These are phyloP conservation scores for Anticlea derivata DNA, from an alignment of 2,888 invertebrate species.

Conservation along the genomic window DNA sequence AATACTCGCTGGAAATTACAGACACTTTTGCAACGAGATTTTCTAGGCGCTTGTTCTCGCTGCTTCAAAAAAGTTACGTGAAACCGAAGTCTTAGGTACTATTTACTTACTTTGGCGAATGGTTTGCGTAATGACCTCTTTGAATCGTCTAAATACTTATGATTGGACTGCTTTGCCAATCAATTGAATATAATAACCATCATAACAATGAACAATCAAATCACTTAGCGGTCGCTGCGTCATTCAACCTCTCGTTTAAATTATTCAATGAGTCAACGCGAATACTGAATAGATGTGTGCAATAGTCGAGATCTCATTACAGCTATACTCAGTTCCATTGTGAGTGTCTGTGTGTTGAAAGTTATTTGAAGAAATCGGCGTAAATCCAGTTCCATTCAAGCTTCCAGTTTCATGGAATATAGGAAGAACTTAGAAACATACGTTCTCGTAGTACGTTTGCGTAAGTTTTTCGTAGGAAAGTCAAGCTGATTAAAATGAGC, in stretches of 20 bases:
- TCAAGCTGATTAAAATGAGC: too few relatives aligned
- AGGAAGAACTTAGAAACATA: too few relatives aligned
- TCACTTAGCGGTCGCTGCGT: constrained; percentile 43
- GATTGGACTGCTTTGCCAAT: constrained; percentile 23
- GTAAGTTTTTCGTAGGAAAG: too few relatives aligned
- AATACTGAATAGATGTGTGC: constrained; percentile 24
- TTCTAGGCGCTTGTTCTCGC: too few relatives aligned
- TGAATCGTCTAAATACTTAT: constrained; percentile 21
- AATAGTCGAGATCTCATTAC: constrained; percentile 31
- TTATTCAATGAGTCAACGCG: constrained; percentile 46
- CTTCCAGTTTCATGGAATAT: too few relatives aligned
- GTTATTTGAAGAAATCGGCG: too few relatives aligned
- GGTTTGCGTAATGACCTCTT: constrained; percentile 18
- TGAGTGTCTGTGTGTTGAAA: constrained; percentile 3
- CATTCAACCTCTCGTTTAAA: constrained; percentile 41
- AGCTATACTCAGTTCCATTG: not conserved
- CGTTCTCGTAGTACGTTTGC: too few relatives aligned
- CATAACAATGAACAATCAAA: constrained; percentile 45
- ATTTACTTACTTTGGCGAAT: constrained; percentile 32
- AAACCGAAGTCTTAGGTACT: too few relatives aligned
- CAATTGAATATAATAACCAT: constrained; percentile 33
- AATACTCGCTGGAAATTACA: too few relatives aligned
- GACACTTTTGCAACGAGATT: too few relatives aligned
- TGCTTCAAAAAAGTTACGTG: too few relatives aligned
- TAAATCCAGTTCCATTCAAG: too few relatives aligned